phyloP scores from a whole-genome alignment of 2,888 invertebrate species.

The Epirrhoe alternata region DNA sequence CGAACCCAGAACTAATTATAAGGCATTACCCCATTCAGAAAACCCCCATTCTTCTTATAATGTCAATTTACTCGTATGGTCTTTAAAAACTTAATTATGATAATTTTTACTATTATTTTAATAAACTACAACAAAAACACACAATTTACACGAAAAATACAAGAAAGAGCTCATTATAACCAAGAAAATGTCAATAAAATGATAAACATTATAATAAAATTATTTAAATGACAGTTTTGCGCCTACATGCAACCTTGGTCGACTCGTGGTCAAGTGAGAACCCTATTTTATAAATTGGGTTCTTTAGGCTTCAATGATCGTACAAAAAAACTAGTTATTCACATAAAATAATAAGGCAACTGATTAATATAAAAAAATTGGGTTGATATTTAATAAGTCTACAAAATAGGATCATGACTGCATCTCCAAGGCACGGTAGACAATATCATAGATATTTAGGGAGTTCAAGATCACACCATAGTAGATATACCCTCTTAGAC shows the following conservation, averaged over 20 bases:
- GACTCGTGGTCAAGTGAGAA: slow-evolving; percentile 15
- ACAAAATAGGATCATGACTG: too few species aligned
- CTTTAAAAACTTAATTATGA: neutral
- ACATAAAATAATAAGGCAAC: too few species aligned
- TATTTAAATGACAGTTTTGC: slow-evolving; percentile 37
- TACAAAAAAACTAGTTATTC: neutral
- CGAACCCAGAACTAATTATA: too few species aligned
- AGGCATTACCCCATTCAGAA: too few species aligned
- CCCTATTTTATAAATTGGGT: neutral
- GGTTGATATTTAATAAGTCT: too few species aligned
- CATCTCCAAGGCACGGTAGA: too few species aligned
- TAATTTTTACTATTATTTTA: neutral
- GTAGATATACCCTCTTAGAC: too few species aligned
- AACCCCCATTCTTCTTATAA: too few species aligned
- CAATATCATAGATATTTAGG: too few species aligned
- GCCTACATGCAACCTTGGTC: slow-evolving; percentile 26
- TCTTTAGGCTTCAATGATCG: neutral
- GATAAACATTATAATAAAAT: slow-evolving; percentile 43
- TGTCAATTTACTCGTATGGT: too few species aligned
- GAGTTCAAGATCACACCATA: too few species aligned
- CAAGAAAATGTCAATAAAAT: slow-evolving; percentile 39
- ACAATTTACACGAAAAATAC: slow-evolving; percentile 10
- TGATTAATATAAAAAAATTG: too few species aligned
- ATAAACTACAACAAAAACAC: slow-evolving; percentile 6
- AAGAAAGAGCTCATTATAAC: slow-evolving; percentile 18